Conservation (phyloP, 2,113 vertebrate species). For the Poicephalus meyeri region DNA sequence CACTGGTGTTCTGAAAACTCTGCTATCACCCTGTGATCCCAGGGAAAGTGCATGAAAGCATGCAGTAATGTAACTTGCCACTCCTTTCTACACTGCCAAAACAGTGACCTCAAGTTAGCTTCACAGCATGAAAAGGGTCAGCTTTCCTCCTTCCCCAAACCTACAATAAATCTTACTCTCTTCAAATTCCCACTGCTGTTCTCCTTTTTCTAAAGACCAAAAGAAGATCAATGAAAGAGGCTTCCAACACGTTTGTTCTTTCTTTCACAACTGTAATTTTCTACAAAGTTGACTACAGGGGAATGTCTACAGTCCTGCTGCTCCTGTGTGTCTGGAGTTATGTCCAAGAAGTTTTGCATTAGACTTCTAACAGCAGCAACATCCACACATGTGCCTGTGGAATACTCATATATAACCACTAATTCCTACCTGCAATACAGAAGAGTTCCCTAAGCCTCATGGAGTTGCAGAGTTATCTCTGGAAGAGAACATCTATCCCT, state of each 20-base stretch:
- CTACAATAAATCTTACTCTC: not conserved
- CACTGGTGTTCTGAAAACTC: not conserved
- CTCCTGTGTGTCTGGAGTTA: not conserved
- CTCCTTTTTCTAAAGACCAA: not conserved
- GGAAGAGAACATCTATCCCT: not conserved
- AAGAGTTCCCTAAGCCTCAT: not conserved
- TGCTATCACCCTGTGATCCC: not conserved
- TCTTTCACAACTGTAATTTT: not conserved
- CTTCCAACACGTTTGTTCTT: not conserved
- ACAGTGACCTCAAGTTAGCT: not conserved
- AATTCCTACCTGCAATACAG: not conserved
- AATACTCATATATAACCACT: not conserved
- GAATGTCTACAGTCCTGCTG: not conserved
- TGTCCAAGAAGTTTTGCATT: not conserved
- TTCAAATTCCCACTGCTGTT: not conserved
- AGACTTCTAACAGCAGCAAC: not conserved
- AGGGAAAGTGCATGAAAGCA: not conserved
- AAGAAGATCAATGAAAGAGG: not conserved
- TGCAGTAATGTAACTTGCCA: not conserved
- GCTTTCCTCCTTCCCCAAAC: not conserved
- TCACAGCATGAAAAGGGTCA: not conserved
- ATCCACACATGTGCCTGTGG: not conserved
- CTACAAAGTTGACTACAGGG: fast-evolving
- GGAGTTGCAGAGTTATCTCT: not conserved
- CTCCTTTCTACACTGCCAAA: not conserved